phyloP scores from a whole-genome alignment of 1,140 invertebrate species.

The Akabosia matsudoensis region DNA sequence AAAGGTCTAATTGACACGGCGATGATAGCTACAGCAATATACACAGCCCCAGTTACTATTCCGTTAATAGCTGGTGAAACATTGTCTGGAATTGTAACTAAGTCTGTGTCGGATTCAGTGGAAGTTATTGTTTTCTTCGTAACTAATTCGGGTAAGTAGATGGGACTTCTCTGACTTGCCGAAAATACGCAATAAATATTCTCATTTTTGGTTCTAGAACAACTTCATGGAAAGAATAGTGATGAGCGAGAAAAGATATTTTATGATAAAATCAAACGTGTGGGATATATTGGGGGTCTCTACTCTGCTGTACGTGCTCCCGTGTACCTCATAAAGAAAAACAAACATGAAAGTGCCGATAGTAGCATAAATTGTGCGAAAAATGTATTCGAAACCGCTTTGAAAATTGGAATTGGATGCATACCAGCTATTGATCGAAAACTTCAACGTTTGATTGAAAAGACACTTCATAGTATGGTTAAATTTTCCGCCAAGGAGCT shows the following conservation, averaged over 20 bases:
- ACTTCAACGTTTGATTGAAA: background rate
- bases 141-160: background rate
- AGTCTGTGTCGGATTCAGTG: background rate
- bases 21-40: background rate
- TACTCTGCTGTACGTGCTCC: conserved; percentile 7
- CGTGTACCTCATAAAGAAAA: background rate
- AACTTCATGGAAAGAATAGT: background rate
- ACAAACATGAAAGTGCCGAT: background rate
- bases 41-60: background rate
- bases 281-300: background rate
- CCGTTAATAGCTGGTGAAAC: background rate
- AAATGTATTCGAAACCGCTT: background rate
- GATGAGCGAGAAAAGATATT: conserved; percentile 3
- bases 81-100: background rate
- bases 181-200: no score
- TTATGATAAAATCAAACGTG: background rate
- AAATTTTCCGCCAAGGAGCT: background rate
- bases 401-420: background rate
- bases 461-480: background rate
- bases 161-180: no score
- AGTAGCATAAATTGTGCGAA: background rate
- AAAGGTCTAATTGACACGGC: background rate
- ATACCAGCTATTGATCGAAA: background rate
- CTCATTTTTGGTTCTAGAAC: background rate
- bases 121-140: background rate